Conservation (phyloP, 2,888 invertebrate species). For the Branchellion lobata region DNA sequence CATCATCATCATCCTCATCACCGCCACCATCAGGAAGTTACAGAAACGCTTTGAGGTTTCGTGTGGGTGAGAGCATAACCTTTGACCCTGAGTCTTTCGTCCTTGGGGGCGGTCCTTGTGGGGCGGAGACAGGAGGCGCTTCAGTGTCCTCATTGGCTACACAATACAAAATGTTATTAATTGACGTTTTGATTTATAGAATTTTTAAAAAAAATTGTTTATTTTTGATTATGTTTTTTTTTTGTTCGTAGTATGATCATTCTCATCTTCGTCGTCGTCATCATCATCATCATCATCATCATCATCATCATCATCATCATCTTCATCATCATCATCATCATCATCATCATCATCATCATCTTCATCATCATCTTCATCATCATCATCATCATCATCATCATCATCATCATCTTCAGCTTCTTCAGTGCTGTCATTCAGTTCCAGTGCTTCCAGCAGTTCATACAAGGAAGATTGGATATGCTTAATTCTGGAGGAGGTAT, state of each 20-base stretch:
- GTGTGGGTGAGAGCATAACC: conserved; percentile 73
- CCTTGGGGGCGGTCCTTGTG: conserved; percentile 55
- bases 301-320: conserved; percentile 15
- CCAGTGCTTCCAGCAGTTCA: conserved; percentile 81
- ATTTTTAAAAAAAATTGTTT: neutral
- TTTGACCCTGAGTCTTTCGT: conserved; percentile 86
- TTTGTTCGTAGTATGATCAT: no score
- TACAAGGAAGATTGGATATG: conserved; percentile 87
- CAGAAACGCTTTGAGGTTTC: conserved; percentile 74
- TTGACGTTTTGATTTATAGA: neutral
- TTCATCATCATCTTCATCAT: conserved; percentile 5
- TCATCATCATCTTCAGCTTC: conserved; percentile 77
- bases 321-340: conserved; percentile 11
- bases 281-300: neutral
- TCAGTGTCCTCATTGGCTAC: conserved; percentile 5
- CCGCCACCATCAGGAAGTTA: conserved; percentile 57
- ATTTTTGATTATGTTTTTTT: neutral
- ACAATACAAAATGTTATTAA: neutral
- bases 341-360: neutral
- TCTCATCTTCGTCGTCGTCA: conserved; percentile 71
- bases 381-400: conserved; percentile 17
- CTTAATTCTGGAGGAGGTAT: conserved; percentile 77
- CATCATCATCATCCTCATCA: no score
- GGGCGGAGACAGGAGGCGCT: neutral
- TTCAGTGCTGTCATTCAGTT: conserved; percentile 84